A percentile compares a stretch with the other conserved stretches of the same genome.
phyloP scores from a whole-genome alignment of 2,113 vertebrate species.

The Pituophis catenifer region DNA sequence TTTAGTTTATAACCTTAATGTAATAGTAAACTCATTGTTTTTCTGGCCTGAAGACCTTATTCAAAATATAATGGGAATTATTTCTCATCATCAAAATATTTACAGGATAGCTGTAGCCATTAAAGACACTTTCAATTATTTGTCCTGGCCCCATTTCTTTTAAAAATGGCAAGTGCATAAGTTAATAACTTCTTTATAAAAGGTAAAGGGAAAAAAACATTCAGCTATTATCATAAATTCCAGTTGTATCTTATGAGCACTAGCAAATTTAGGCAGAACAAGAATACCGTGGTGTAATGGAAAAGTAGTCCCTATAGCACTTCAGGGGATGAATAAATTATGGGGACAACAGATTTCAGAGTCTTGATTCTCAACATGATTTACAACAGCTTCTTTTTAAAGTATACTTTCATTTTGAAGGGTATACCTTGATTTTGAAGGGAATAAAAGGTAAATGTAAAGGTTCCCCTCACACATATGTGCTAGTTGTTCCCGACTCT shows the following conservation, averaged over 20 bases:
- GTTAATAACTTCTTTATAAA: not conserved
- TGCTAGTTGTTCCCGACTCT: no score
- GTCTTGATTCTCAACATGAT: not conserved
- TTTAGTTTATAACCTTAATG: not conserved
- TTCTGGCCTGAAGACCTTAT: not conserved
- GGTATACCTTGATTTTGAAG: no score
- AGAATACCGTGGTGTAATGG: not conserved
- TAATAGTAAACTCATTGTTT: slow-evolving; percentile 12
- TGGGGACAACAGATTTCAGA: not conserved
- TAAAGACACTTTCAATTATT: slow-evolving; percentile 31
- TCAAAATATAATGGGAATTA: slow-evolving; percentile 10
- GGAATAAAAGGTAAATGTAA: no score
- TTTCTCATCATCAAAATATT: slow-evolving; percentile 37
- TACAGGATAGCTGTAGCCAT: slow-evolving; percentile 10
- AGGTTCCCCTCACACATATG: no score
- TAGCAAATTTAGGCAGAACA: not conserved
- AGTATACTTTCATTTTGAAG: not conserved
- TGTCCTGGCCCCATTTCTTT: slow-evolving; percentile 32
- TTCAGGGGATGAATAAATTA: not conserved
- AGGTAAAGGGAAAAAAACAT: not conserved
- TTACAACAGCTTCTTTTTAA: not conserved
- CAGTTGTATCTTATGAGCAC: not conserved
- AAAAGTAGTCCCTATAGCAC: not conserved
- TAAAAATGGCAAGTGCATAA: not conserved
- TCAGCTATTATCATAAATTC: not conserved